Evolutionary conservation across 1,140 invertebrate genomes (phyloP), one percentile per base, ranked within the genome.

Genomic region (Acromyrmex charruanus): DNA sequence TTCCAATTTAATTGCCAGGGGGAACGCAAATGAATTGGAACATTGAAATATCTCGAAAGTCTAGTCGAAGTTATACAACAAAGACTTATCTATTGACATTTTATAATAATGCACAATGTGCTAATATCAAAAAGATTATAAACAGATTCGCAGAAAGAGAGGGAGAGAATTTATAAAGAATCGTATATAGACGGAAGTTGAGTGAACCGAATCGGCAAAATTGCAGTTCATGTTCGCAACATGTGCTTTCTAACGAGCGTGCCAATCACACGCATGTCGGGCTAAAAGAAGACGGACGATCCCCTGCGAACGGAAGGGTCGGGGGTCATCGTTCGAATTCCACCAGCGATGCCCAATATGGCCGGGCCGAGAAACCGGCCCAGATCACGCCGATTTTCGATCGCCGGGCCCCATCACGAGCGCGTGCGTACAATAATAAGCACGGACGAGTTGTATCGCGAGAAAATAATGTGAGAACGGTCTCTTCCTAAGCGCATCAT

Each of bases 401-500:
- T 89, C 85, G 61, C 18, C 63, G 49, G 69, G 25, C 31, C 6
- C 66, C 71, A 61, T 82, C 87, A 21, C 63, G 69, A 61, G 66
- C 49, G 75, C 65, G 79, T 75, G 81, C 74, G 59, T 85, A 84
- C 87, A 90, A 89, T 80, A 90, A 88, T 88, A 88, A 90, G 18
- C 65, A 55, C 84, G 81, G 75, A 49, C 69, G 86, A 88, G 81
- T 80, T 68, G 75, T 77, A 68, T 81, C 31, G 90, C 90, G 90
- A 91, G 90, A 91, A 91, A 91, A 91, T 91, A 91, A 91, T 91
- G 90, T 91, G 90, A 91, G 90, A 91, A 91, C 90, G 90, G 87
- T 90, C 80, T 91, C 84, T 89, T 92, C 59, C 77, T 85, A 85
- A 79, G 65, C 79, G 85, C 87, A 86, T 91, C 84, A 90, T 90